Percentiles rank a stretch among this genome's conserved stretches.
Conservation (phyloP, 2,113 vertebrate genomes). For the Brienomyrus longianalis region DNA sequence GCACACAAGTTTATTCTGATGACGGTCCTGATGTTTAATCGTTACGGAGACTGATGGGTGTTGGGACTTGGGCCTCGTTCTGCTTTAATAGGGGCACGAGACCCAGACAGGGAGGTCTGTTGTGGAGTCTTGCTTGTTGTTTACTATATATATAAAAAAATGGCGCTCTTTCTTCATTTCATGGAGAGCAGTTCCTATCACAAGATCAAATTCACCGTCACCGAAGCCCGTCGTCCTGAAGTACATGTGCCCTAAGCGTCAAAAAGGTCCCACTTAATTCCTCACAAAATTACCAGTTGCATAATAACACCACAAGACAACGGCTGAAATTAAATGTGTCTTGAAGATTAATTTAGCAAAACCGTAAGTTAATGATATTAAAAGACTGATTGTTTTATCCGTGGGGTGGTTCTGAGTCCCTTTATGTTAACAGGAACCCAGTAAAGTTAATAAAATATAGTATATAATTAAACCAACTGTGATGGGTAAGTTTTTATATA, state of each 20-base stretch:
- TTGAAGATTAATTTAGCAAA: constrained; percentile 3
- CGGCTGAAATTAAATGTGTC: constrained; percentile 6
- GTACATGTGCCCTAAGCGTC: not conserved
- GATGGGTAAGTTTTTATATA: not conserved
- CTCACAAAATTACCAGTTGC: not conserved
- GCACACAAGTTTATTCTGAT: not conserved
- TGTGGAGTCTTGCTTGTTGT: not conserved
- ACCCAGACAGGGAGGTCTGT: not conserved
- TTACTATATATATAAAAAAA: not conserved
- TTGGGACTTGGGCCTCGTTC: not conserved
- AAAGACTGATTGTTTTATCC: not conserved
- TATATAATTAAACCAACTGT: not conserved
- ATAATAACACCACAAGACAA: not conserved
- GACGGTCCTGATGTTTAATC: not conserved
- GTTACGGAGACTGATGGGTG: not conserved
- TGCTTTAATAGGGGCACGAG: not conserved
- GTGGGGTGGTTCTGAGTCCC: not conserved
- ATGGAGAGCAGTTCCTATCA: not conserved
- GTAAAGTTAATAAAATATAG: not conserved
- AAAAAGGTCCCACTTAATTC: not conserved
- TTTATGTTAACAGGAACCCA: not conserved
- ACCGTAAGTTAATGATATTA: not conserved
- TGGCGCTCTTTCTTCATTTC: not conserved
- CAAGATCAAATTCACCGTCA: not conserved
- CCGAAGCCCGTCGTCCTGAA: not conserved